Conservation (phyloP, 2,113 vertebrate species). For the Siniperca knerii region DNA sequence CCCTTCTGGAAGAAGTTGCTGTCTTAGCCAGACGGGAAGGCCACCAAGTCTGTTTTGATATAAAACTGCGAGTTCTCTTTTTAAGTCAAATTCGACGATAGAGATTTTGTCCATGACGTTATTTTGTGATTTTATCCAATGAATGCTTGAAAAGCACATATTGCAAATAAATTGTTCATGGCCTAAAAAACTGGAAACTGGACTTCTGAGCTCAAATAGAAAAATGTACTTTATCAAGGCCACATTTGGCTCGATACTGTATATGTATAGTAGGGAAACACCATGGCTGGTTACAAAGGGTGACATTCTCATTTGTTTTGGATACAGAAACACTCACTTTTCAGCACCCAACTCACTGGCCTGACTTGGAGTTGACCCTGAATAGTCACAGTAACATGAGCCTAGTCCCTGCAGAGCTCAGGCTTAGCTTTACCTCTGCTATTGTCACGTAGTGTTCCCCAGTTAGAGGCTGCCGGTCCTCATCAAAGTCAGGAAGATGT, state of each 20-base stretch:
- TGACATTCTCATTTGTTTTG: constrained; percentile 61
- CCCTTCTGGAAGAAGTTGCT: neutral
- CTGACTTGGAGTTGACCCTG: constrained; percentile 55
- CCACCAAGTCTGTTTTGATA: neutral
- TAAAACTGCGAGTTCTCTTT: neutral
- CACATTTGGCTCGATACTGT: neutral
- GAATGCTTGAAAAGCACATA: neutral
- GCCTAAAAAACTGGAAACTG: neutral
- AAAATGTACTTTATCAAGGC: neutral
- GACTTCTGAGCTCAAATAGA: constrained; percentile 12
- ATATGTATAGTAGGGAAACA: constrained; percentile 12
- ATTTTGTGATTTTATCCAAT: neutral
- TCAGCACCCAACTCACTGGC: constrained; percentile 41
- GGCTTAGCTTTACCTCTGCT: constrained; percentile 63
- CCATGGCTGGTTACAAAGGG: constrained; percentile 24
- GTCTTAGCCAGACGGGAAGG: constrained; percentile 10
- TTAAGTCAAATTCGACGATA: neutral
- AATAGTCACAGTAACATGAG: constrained; percentile 78
- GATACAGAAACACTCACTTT: constrained; percentile 51
- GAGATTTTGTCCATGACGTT: neutral
- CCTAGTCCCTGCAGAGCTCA: constrained; percentile 56
- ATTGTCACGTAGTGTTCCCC: constrained; percentile 49
- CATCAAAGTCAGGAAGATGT: constrained; percentile 20
- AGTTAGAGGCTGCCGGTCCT: constrained; percentile 24
- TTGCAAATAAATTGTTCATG: constrained; percentile 6